These are phyloP conservation scores for Dromaius novaehollandiae DNA, from an alignment of 2,113 vertebrate species.

Conservation along the genomic window DNA sequence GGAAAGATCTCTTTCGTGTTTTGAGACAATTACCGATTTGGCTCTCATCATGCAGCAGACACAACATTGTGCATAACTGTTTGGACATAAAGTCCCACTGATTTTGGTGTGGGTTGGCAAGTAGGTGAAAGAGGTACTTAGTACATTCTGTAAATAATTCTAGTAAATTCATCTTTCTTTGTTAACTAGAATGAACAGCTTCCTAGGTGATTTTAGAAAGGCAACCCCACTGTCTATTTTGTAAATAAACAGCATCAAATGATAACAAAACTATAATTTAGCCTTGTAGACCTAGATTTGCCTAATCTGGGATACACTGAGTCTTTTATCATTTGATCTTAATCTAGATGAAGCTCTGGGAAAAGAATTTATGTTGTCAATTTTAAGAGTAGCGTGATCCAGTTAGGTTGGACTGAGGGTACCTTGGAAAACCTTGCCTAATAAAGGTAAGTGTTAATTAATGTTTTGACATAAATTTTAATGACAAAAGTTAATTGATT, in stretches of 20 bases:
- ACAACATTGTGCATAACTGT: background rate
- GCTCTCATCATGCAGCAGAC: background rate
- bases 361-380: background rate
- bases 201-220: background rate
- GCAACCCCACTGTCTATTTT: background rate
- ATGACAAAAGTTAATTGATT: background rate
- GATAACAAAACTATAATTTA: background rate
- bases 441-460: background rate
- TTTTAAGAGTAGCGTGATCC: background rate
- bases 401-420: background rate
- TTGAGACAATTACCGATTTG: conserved; percentile 17
- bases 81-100: background rate
- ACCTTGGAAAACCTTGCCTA: background rate
- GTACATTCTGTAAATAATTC: background rate
- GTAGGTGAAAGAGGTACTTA: background rate
- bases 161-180: background rate
- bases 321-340: background rate
- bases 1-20: background rate
- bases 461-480: background rate
- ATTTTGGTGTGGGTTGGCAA: background rate
- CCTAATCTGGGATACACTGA: background rate
- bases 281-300: background rate
- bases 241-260: background rate
- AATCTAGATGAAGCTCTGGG: background rate
- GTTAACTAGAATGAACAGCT: background rate